phyloP scores from a whole-genome alignment of 2,113 vertebrate species.

The Chroicocephalus ridibundus region DNA sequence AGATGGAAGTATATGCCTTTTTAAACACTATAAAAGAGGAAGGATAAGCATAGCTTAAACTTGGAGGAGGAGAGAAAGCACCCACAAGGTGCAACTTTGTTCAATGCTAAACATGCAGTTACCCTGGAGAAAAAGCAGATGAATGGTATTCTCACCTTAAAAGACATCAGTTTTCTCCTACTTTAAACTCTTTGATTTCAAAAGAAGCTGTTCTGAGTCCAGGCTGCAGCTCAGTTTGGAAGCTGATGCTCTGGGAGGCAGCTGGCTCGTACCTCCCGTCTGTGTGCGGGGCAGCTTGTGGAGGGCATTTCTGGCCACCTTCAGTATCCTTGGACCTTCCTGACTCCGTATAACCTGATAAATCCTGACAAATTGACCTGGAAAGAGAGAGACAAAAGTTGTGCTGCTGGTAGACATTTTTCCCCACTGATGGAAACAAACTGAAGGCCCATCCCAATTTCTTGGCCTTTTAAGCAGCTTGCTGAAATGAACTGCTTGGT shows the following conservation, averaged over 20 bases:
- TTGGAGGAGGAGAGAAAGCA: background rate
- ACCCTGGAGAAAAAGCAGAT: background rate
- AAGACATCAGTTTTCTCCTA: background rate
- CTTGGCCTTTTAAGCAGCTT: background rate
- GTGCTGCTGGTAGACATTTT: background rate
- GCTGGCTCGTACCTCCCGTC: background rate
- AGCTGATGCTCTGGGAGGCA: background rate
- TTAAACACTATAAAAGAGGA: background rate
- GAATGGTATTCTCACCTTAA: background rate
- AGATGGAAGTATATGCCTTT: background rate
- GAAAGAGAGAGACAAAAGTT: background rate
- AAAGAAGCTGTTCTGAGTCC: background rate
- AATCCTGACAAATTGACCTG: background rate
- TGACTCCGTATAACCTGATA: background rate
- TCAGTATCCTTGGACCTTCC: background rate
- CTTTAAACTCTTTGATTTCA: background rate
- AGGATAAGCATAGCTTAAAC: background rate
- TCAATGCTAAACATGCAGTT: background rate
- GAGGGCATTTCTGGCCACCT: background rate
- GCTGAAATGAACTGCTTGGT: background rate
- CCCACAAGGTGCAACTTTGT: background rate
- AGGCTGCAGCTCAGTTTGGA: background rate
- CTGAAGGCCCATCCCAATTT: background rate
- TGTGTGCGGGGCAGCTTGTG: background rate
- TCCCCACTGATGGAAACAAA: background rate